Conservation (phyloP, 1,140 invertebrate species). For the Cydia splendana region DNA sequence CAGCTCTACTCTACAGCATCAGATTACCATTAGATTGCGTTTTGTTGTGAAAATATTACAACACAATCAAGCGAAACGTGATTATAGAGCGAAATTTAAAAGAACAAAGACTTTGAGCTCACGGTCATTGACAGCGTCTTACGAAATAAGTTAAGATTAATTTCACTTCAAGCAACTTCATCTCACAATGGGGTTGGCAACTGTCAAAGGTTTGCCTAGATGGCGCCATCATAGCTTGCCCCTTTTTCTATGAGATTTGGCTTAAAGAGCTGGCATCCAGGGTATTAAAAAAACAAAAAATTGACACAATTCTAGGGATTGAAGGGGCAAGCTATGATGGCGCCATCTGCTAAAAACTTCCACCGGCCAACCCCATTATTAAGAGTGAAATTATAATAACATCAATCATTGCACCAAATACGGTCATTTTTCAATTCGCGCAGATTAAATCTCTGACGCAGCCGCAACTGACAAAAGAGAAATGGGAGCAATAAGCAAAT, state of each 20-base stretch:
- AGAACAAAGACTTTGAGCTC: not conserved
- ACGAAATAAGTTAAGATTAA: conserved; percentile 5
- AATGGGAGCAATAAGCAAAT: conserved; percentile 70
- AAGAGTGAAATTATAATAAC: conserved; percentile 19
- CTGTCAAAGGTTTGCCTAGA: too few relatives aligned
- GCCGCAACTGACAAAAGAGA: conserved; percentile 60
- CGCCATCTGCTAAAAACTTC: too few relatives aligned
- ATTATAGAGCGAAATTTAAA: not conserved
- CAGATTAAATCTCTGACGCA: conserved; percentile 53
- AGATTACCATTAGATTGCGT: not conserved
- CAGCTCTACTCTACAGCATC: not conserved
- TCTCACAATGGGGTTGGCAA: too few relatives aligned
- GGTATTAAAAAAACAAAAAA: too few relatives aligned
- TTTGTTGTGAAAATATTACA: conserved; percentile 25
- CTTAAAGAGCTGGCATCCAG: too few relatives aligned
- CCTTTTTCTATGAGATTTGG: too few relatives aligned
- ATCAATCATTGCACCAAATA: conserved; percentile 27
- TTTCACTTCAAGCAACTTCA: not conserved
- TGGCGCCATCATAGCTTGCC: too few relatives aligned
- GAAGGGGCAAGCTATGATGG: too few relatives aligned
- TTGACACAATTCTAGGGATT: too few relatives aligned
- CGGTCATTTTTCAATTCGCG: conserved; percentile 48
- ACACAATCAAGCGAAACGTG: not conserved
- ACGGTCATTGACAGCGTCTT: not conserved
- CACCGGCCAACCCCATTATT: too few relatives aligned